Conservation (phyloP, 2,113 vertebrate genomes). For the Typhlomys cinereus region DNA sequence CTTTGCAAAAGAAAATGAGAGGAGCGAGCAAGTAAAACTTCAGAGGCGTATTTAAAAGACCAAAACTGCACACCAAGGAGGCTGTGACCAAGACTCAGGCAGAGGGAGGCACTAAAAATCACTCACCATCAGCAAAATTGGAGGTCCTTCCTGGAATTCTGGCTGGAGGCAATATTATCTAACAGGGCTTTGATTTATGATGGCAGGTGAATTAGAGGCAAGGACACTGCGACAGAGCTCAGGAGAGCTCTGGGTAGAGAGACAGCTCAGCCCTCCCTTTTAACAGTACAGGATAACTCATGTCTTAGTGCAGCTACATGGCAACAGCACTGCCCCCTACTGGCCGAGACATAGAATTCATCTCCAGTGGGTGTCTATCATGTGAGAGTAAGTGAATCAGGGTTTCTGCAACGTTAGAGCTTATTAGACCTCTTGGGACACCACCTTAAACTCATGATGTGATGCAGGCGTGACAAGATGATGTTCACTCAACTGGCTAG, state of each 20-base stretch:
- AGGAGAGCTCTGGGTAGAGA: not conserved
- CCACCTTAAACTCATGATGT: not conserved
- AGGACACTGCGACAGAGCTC: not conserved
- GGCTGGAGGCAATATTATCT: not conserved
- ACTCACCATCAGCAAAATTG: not conserved
- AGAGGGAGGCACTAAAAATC: constrained; percentile 27
- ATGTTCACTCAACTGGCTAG: not conserved
- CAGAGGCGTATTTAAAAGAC: constrained; percentile 68
- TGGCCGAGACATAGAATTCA: not conserved
- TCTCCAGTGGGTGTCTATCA: not conserved
- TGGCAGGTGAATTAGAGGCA: not conserved
- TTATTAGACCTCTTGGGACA: not conserved
- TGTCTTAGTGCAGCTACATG: not conserved
- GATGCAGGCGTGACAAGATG: not conserved
- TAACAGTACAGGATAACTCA: not conserved
- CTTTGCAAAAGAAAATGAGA: not conserved
- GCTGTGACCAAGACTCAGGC: constrained; percentile 54
- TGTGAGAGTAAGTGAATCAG: not conserved
- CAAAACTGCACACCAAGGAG: constrained; percentile 47
- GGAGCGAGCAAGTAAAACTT: constrained; percentile 60
- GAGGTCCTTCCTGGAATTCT: not conserved
- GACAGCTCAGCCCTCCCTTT: not conserved
- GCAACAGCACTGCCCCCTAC: not conserved
- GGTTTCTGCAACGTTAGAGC: not conserved
- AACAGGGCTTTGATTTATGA: not conserved